phyloP scores from a whole-genome alignment of 53 echinoderm and acorn worm genomes.

The Pentamera pediparva region DNA sequence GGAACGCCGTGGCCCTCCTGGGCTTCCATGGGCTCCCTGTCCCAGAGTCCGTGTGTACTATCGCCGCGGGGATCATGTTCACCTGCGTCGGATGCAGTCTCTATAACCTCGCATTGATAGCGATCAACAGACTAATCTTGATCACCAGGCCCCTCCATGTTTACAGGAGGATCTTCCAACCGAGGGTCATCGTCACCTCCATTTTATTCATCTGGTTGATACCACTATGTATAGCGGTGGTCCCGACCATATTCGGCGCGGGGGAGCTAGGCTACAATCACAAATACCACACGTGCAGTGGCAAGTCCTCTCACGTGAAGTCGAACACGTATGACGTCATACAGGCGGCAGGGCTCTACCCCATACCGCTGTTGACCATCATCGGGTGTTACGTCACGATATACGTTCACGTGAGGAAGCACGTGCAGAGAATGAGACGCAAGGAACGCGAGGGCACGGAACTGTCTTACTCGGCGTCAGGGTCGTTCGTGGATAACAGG shows the following conservation, averaged over 20 bases:
- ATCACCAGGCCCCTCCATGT: constrained; percentile 55
- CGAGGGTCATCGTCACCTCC: constrained; percentile 35
- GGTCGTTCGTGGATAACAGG: constrained; percentile 27
- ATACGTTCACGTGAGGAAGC: constrained; percentile 48
- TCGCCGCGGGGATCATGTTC: constrained; percentile 52
- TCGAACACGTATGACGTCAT: constrained; percentile 48
- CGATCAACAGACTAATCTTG: constrained; percentile 64
- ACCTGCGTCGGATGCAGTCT: constrained; percentile 66
- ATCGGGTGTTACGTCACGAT: constrained; percentile 50
- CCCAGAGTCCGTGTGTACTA: constrained; percentile 54
- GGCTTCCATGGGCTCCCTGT: constrained; percentile 44
- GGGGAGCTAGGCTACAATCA: constrained; percentile 58
- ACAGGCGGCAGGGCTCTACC: constrained; percentile 38
- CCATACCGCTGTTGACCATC: constrained; percentile 54
- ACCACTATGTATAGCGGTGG: constrained; percentile 42
- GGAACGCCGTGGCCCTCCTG: constrained; percentile 68
- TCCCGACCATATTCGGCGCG: constrained; percentile 48
- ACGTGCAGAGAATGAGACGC: constrained; percentile 39
- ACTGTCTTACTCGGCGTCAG: constrained; percentile 28
- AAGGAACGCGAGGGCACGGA: constrained; percentile 25
- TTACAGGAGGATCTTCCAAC: constrained; percentile 51
- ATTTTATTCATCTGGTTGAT: constrained; percentile 61
- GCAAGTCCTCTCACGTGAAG: constrained; percentile 28
- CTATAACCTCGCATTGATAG: constrained; percentile 75
- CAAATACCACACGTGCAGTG: constrained; percentile 54